Percentiles rank a stretch among this genome's conserved stretches.
Conservation (phyloP, 2,888 invertebrate genomes). For the Lasioglossum morio region DNA sequence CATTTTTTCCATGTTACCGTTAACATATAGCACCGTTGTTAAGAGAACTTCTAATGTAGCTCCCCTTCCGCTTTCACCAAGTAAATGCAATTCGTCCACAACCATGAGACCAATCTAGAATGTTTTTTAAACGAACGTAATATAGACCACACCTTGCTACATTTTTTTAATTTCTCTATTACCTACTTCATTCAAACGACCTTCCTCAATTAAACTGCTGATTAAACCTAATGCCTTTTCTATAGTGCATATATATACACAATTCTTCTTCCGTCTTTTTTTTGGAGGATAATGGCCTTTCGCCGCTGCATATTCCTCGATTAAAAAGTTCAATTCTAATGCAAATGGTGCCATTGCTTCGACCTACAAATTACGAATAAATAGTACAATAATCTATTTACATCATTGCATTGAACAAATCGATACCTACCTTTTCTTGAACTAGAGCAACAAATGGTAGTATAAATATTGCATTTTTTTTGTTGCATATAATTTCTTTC, state of each 20-base stretch:
- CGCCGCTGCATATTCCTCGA: conserved; percentile 98
- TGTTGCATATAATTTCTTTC: conserved; percentile 91
- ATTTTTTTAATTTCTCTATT: neutral
- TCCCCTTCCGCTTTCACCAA: conserved; percentile 95
- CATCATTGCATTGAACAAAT: neutral
- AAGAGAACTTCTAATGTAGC: conserved; percentile 93
- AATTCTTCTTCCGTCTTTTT: conserved; percentile 90
- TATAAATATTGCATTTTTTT: conserved; percentile 94
- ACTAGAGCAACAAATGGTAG: conserved; percentile 98
- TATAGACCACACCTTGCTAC: neutral
- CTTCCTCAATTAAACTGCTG: conserved; percentile 92
- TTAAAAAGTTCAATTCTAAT: conserved; percentile 93
- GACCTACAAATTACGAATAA: conserved; percentile 86
- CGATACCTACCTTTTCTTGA: conserved; percentile 94
- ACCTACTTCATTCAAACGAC: conserved; percentile 87
- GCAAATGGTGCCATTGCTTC: conserved; percentile 94
- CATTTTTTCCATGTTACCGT: conserved; percentile 85
- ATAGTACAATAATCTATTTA: neutral
- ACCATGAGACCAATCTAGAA: conserved; percentile 85
- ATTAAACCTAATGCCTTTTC: conserved; percentile 96
- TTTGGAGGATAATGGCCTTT: conserved; percentile 94
- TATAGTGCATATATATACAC: conserved; percentile 96
- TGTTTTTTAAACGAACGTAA: conserved; percentile 8
- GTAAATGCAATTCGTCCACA: conserved; percentile 97
- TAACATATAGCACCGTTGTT: conserved; percentile 90